These are phyloP conservation scores for Eupelmus urozonus DNA, from an alignment of 2,888 invertebrate genomes.

Conservation along the genomic window DNA sequence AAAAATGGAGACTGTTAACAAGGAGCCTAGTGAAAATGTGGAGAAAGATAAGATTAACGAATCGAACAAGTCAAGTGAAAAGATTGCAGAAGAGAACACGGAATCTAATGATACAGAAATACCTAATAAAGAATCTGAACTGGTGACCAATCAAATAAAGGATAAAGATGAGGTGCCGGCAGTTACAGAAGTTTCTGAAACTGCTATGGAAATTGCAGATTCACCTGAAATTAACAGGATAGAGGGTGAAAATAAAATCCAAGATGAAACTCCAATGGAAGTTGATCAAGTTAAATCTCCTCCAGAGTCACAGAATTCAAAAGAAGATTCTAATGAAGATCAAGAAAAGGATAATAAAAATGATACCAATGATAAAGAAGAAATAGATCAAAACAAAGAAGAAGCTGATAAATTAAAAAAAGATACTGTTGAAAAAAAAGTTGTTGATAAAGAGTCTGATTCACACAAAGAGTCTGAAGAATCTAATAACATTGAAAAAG, in stretches of 20 bases:
- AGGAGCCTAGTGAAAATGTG: constrained; percentile 16
- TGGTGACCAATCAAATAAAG: constrained; percentile 15
- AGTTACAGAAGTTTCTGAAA: constrained; percentile 8
- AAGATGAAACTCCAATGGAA: constrained; percentile 56
- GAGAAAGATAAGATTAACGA: constrained; percentile 8
- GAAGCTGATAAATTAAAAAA: neutral
- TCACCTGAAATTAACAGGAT: constrained; percentile 16
- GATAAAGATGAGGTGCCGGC: neutral
- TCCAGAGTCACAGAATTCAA: constrained; percentile 65
- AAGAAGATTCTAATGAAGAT: constrained; percentile 4
- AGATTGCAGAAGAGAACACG: constrained; percentile 8
- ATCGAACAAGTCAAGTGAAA: constrained; percentile 5
- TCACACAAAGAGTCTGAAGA: neutral
- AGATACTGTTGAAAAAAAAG: neutral
- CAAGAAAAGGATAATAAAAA: constrained; percentile 51
- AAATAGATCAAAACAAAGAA: neutral
- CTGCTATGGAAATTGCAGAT: constrained; percentile 43
- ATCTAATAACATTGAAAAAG: neutral
- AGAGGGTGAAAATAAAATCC: constrained; percentile 26
- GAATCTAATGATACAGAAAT: constrained; percentile 2
- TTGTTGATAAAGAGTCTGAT: neutral
- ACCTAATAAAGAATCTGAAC: constrained; percentile 3
- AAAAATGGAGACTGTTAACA: constrained; percentile 49
- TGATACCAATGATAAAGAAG: neutral
- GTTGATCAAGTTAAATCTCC: constrained; percentile 51